Conservation (phyloP, 1,140 invertebrate species). For the Camponotus pennsylvanicus region DNA sequence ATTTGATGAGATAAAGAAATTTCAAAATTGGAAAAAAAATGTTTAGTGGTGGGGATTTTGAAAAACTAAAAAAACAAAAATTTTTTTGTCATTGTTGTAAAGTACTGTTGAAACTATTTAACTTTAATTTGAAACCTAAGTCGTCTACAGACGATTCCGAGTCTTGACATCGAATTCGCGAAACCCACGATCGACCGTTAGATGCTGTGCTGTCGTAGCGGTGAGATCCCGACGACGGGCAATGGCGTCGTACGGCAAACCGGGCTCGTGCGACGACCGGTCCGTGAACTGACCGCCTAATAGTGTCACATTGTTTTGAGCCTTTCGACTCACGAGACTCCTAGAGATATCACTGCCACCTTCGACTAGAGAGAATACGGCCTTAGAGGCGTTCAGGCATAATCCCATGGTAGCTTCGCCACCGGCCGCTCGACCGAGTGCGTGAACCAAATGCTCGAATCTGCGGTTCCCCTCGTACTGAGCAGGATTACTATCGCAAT, state of each 20-base stretch:
- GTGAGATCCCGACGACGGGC: conserved; percentile 68
- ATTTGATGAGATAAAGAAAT: too few relatives aligned
- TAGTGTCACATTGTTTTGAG: conserved; percentile 68
- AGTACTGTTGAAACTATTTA: too few relatives aligned
- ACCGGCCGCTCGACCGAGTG: conserved; percentile 83
- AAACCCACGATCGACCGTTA: conserved; percentile 75
- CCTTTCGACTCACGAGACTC: too few relatives aligned
- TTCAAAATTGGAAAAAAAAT: too few relatives aligned
- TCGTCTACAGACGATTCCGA: not conserved
- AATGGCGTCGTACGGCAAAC: conserved; percentile 49
- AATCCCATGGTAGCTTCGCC: conserved; percentile 87
- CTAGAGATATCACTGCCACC: conserved; percentile 85
- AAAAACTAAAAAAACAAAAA: too few relatives aligned
- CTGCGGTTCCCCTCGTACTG: conserved; percentile 93
- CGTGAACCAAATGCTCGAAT: conserved; percentile 93
- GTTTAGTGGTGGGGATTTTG: too few relatives aligned
- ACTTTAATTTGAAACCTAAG: not conserved
- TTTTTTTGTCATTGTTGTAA: too few relatives aligned
- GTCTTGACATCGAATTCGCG: conserved; percentile 86
- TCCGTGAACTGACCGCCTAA: conserved; percentile 57
- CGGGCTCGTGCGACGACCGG: conserved; percentile 73
- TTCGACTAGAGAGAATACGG: conserved; percentile 63
- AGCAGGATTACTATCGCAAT: conserved; percentile 89
- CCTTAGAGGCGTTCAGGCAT: conserved; percentile 82
- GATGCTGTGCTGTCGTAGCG: conserved; percentile 62